Evolutionary conservation across 2,888 invertebrate genomes (phyloP), one percentile per base, ranked within the genome.

Genomic region (Ptilodon capucinus): DNA sequence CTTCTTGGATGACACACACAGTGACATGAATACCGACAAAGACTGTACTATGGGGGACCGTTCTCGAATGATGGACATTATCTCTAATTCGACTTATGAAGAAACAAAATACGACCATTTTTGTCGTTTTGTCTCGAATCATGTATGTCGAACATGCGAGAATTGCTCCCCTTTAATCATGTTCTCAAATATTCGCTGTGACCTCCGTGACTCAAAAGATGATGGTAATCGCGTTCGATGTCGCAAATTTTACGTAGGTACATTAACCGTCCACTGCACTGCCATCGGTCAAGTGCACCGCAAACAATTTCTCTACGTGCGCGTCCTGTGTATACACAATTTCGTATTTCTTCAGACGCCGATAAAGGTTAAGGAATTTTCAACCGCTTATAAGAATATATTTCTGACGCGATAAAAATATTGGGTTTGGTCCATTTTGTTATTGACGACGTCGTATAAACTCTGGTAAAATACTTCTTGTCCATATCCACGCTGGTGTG

Each of bases 181-280:
- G 47, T 84, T 83, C 51, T 68, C 78, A 53, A 79, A 82, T 45
- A 68, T 71, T 4, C 66, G 35, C 66, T 67, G 52, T 81, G 68
- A 0, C 83, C 82, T 2, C 72, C 79, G 28, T 84, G 81, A 44
- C 76, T 79, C 44, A 77, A 57, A 50, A 70, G 74, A 6, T 79
- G 13, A 49, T 84, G 84, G 44, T 63, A 72, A 4, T 73, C 66
- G 0, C 64, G 62, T 57, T 84, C 71, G 28, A 83, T 75, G n/a
- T 81, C 81, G 42, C 77, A 84, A 48, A 76, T 76, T 57, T 84
- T 82, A 13, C 81, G 57, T 2, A 83, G 77, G 42, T 30, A 42
- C 56, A 52, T 51, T 61, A 61, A 59, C 28, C 59, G 51, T 19
- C 48, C 54, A 5, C n/a, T 36, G 30, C 3, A 3, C 36, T 64